Base-by-base conservation (phyloP, 2,797 vertebrate species). In the Pygocentrus nattereri region DNA sequence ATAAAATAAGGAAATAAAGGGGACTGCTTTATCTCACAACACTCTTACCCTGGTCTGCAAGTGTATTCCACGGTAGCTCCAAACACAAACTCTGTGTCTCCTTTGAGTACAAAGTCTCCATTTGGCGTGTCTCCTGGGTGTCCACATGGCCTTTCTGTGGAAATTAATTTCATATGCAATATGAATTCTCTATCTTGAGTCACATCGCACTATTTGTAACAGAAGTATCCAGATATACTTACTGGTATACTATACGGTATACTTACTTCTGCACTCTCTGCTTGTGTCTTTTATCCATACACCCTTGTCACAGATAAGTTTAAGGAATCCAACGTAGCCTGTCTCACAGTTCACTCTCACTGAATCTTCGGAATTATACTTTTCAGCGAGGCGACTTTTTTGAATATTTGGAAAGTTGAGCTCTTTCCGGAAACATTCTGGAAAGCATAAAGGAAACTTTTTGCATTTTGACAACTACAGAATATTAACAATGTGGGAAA, bases 71-170 rank as follows among this genome's bases (percentile, higher is more conserved):
- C 92, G 77, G 83, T 21, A 64, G 92, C 91, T 54, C 92, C 93
- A 86, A 93, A 94, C 58, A 93, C 91, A 89, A 91, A 94, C 81
- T 95, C 94, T 0, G 79, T 16, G 68, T 87, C 92, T 0, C 0
- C 0, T 16, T 0, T 30, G 62, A 95, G 89, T 0, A 6, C 7
- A 54, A 94, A 95, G 27, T 94, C 88, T 15, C 90, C 91, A 89
- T 90, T 91, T 72, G 65, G 47, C 6, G 87, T 79, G 2, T 94
- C 93, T 0, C 93, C 94, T 0, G 94, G 94, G 27, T 94, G 93
- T 56, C 92, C 92, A 34, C 94, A 95, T 41, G 87, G 54, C 71
- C 18, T 93, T 16, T 82, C 94, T 95, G 68, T 34, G 78, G 34
- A 15, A 67, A 84, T 13, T 18, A 16, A 80, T 58, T 49, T 71